Percentiles rank a stretch among this genome's conserved stretches.
These are phyloP conservation scores for Crenuchus spilurus DNA, from an alignment of 2,797 vertebrate species.

Conservation along the genomic window DNA sequence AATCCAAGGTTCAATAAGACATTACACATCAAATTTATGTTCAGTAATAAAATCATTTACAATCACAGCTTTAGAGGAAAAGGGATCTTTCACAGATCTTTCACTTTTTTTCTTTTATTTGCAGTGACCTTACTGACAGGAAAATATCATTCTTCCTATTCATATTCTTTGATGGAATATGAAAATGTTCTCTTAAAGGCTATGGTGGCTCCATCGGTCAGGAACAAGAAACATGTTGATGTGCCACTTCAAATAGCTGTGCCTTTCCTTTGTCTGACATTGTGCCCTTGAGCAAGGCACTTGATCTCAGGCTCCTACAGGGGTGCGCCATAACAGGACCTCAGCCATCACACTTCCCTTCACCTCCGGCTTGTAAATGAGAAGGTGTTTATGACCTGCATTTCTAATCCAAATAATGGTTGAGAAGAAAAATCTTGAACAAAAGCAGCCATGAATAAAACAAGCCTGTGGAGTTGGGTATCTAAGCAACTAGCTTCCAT, in stretches of 20 bases:
- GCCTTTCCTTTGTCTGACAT: not conserved
- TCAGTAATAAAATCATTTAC: no score
- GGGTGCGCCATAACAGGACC: not conserved
- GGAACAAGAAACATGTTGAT: not conserved
- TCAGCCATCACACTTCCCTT: not conserved
- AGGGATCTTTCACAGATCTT: no score
- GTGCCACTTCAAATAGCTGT: not conserved
- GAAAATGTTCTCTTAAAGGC: no score
- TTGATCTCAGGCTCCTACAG: not conserved
- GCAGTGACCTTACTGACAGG: not conserved
- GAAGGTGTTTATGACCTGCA: not conserved
- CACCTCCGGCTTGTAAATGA: not conserved
- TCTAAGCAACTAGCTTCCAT: slow-evolving; percentile 6
- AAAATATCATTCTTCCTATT: no score
- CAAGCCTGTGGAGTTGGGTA: slow-evolving; percentile 2
- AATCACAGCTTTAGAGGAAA: no score
- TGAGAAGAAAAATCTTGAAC: slow-evolving; percentile 6
- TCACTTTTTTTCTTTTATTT: not conserved
- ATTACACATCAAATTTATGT: no score
- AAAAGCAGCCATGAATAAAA: slow-evolving; percentile 17
- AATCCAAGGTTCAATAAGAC: no score
- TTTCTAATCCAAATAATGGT: not conserved
- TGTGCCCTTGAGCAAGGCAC: not conserved
- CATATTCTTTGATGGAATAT: no score
- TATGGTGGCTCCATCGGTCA: no score